Evolutionary conservation across 2,113 vertebrate genomes (phyloP), one percentile per base, ranked within the genome.

Genomic region (Oxyruncus cristatus): DNA sequence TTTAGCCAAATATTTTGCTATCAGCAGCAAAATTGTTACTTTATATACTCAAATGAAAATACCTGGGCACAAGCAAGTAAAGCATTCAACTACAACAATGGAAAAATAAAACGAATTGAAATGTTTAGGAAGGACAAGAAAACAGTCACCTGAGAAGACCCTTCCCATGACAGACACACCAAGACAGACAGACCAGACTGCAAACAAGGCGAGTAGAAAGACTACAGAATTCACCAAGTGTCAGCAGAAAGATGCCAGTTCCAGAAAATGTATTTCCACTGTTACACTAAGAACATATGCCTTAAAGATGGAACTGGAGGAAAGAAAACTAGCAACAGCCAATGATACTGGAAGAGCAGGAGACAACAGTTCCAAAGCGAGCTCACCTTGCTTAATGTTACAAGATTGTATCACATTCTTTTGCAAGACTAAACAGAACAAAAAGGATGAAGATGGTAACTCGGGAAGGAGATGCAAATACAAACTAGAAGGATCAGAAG

Each of bases 391-490:
- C 76, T 49, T 23, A 13, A 26, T 15, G 21, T 49, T 22, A 62
- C 0, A 2, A 90, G 62, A 37, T 0, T 49, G 2, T 10, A 87
- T 44, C 73, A 27, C 11, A 9, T 28, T 58, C 53, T 23, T 27
- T 2, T 24, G 20, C 35, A 73, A 55, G 28, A 68, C 87, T 46
- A 56, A 79, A 82, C 9, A 22, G 17, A 95, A 83, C 4, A 85
- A 49, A 42, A 78, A 16, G 63, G 23, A 58, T n/a, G 27, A 84
- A 72, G 47, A 50, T 18, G 32, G 44, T 50, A 85, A n/a, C 4
- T 27, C 47, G 9, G 22, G 63, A 55, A 88, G 22, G 8, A 63
- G 20, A 52, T 6, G 2, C 0, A 0, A 68, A 50, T 17, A 68
- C 18, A 65, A 74, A 66, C 28, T 82, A 59, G 39, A 58, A 30